Evolutionary conservation across 2,113 vertebrate genomes (phyloP), one percentile per base, ranked within the genome.

Genomic region (Corydoras sp.): DNA sequence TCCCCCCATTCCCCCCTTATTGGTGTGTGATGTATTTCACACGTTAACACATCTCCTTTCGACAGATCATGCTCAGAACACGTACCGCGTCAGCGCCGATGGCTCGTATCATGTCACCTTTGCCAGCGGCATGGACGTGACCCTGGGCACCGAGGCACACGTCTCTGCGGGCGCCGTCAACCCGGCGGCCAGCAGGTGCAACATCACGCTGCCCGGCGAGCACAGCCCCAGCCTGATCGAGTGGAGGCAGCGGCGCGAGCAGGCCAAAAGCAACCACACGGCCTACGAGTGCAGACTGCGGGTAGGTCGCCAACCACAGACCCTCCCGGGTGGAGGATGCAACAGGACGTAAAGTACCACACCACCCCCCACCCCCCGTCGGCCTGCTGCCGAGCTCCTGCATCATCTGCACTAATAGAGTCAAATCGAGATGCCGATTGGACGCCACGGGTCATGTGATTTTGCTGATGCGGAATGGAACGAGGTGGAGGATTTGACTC

Each of bases 51-150:
- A 68, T 49, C 50, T 14, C 51, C 32, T 14, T 58, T 55, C 8
- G 62, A 24, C 89, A 97, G 95, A 97, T 74, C 94, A 96, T 61
- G 93, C 92, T 0, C 94, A 96, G 83, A 98, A 92, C 76, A 94
- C 92, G 11, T 98, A 99, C 87, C 86, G 91, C 6, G 93, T 98
- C 76, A 96, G 92, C 77, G 91, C 93, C 0, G 94, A 97, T 0
- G 93, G 93, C 10, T 98, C 95, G 0, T 91, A 98, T 51, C 89
- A 89, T 2, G 92, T 96, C 81, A 90, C 92, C 14, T 94, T 97
- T 82, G 93, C 94, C 67, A 97, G 92, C 0, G 95, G 94, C 62
- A 98, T 98, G 95, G 95, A 98, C 85, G 89, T 99, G 83, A 91
- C 85, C 0, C 91, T 98, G 29, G 93, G 88, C 84, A 93, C 94